Evolutionary conservation across 1,140 invertebrate species (phyloP), one percentile per base, ranked within the genome.

Genomic region (Heliconius nattereri): DNA sequence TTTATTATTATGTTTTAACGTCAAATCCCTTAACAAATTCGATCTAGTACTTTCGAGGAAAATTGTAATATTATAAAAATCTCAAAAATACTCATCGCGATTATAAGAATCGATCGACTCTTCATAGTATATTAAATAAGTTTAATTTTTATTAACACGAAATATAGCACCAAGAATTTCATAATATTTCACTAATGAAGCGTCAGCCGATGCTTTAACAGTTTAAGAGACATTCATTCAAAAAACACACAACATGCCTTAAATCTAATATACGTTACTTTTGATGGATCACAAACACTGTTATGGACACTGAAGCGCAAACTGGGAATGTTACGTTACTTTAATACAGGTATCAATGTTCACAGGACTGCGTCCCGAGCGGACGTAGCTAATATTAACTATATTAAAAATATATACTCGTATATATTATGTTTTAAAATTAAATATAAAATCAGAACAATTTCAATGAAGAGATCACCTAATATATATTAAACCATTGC

Each of bases 271-370:
- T 87, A 89, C 86, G 85, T 89, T 90, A 92, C 84, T 84, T 87
- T 90, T 91, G 91, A 93, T 94, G 89, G 91, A 93, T 92, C 92
- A 93, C 92, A 94, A 94, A 92, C 91, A 92, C 87, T 90, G 91
- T 93, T 92, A 92, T 85, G 84, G 85, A 88, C 86, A 93, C 86
- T 90, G 89, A 93, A 92, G 91, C 91, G 85, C 92, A 94, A 87
- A 92, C 91, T 90, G 89, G 92, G 91, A 93, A 94, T 93, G 92
- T 94, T 93, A 92, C 84, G 90, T 90, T 89, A 90, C 88, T 84
- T 86, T 82, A 85, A 92, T 93, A 93, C 92, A 94, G 92, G 92
- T 94, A 94, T 94, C 92, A 94, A 94, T 94, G 92, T 85, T 85
- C 78, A 87, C 87, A 85, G 85, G 87, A 89, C 86, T 83, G 79